Percentiles rank a stretch among this genome's conserved stretches.
Evolutionary conservation across 2,797 vertebrate genomes (phyloP).

Genomic region (Bradypodion ventrale): DNA sequence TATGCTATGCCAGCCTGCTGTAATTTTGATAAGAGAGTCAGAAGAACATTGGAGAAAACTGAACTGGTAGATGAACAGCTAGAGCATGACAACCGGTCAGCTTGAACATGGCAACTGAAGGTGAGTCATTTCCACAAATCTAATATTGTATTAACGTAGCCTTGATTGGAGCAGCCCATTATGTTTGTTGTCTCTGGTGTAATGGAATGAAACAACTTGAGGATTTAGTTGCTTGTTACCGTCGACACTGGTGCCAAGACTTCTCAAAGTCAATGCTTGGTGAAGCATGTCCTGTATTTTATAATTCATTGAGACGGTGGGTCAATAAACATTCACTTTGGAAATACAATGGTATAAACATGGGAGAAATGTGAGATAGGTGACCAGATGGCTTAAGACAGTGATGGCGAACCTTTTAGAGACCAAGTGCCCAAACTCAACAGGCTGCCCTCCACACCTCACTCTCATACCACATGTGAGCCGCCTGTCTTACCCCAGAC

Average conservation of each 20-base stretch:
- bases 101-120: conserved; percentile 26
- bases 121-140: conserved; percentile 17
- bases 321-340: conserved; percentile 47
- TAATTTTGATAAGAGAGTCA: conserved; percentile 48
- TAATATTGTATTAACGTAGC: conserved; percentile 15
- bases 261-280: background rate
- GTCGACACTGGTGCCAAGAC: background rate
- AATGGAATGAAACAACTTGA: conserved; percentile 20
- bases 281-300: background rate
- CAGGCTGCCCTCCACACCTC: too few relatives aligned
- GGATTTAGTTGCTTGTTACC: background rate
- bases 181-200: conserved; percentile 22
- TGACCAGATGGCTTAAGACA: conserved; percentile 53
- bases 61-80: conserved; percentile 42
- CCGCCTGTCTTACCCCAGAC: too few relatives aligned
- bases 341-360: conserved; percentile 36
- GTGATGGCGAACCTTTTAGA: too few relatives aligned
- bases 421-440: too few relatives aligned
- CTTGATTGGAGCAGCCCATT: background rate
- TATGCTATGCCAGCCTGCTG: conserved; percentile 45
- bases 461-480: too few relatives aligned
- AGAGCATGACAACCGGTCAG: too few relatives aligned
- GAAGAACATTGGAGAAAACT: conserved; percentile 30
- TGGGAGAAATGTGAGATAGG: conserved; percentile 29
- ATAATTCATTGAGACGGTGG: conserved; percentile 42